phyloP scores from a whole-genome alignment of 2,888 invertebrate species.

The Cheilosia pagana region DNA sequence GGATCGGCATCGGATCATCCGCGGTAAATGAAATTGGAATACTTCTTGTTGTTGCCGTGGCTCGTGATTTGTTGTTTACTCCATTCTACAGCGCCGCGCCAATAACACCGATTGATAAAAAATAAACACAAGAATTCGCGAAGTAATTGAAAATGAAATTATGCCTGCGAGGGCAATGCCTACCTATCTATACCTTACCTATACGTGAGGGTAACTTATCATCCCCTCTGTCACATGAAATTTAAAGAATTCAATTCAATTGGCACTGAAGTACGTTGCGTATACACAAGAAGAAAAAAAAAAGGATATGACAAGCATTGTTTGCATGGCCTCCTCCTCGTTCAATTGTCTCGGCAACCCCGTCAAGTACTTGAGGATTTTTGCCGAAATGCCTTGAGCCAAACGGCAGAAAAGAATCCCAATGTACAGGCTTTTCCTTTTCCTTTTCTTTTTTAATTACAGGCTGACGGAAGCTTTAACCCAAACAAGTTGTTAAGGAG shows the following conservation, averaged over 20 bases:
- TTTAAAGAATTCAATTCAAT: constrained; percentile 69
- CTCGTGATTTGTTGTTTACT: not conserved
- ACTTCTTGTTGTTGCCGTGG: constrained; percentile 20
- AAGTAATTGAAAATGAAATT: constrained; percentile 73
- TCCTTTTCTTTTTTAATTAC: constrained; percentile 16
- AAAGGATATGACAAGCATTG: constrained; percentile 66
- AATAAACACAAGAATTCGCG: constrained; percentile 45
- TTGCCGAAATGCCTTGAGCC: constrained; percentile 46
- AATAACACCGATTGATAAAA: constrained; percentile 68
- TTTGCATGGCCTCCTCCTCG: constrained; percentile 23
- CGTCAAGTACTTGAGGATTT: constrained; percentile 17
- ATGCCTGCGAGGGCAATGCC: constrained; percentile 52
- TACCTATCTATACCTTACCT: constrained; percentile 9
- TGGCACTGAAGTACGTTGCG: constrained; percentile 31
- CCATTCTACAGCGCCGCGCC: constrained; percentile 13
- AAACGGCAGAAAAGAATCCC: constrained; percentile 8
- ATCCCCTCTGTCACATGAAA: constrained; percentile 57
- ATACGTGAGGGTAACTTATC: constrained; percentile 41
- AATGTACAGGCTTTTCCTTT: not conserved
- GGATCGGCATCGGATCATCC: constrained; percentile 47
- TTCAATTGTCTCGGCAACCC: constrained; percentile 60
- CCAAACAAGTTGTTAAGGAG: constrained; percentile 1
- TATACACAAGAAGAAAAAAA: constrained; percentile 9
- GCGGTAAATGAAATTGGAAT: constrained; percentile 28
- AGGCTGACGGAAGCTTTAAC: constrained; percentile 1